Conservation (phyloP, 1,140 invertebrate genomes). For the Zaprionus taronus region DNA sequence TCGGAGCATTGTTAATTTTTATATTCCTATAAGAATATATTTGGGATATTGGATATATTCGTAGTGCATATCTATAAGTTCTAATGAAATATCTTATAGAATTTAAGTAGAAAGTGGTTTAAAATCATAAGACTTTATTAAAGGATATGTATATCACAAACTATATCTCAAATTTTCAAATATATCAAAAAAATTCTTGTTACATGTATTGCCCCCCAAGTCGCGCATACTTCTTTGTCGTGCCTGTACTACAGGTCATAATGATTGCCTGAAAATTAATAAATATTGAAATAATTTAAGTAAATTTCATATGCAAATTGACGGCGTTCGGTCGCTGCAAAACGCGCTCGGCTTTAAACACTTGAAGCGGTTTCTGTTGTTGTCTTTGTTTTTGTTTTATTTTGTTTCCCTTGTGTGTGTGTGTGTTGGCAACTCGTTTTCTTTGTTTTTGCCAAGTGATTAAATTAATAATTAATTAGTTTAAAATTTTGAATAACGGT, state of each 20-base stretch:
- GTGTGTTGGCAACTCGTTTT: slow-evolving; percentile 29
- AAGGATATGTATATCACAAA: too few relatives aligned
- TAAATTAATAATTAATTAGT: slow-evolving; percentile 84
- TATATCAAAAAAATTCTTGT: not conserved
- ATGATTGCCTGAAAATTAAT: slow-evolving; percentile 72
- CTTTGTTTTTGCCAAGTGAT: slow-evolving; percentile 71
- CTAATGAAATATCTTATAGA: too few relatives aligned
- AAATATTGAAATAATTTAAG: slow-evolving; percentile 80
- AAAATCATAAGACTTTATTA: too few relatives aligned
- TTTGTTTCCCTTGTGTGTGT: slow-evolving; percentile 24
- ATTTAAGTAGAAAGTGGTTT: too few relatives aligned
- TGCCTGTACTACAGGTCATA: not conserved
- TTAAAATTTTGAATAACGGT: slow-evolving; percentile 83
- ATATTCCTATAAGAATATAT: too few relatives aligned
- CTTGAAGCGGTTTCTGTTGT: slow-evolving; percentile 55
- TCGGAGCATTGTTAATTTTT: too few relatives aligned
- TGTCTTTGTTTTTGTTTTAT: slow-evolving; percentile 47
- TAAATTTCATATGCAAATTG: slow-evolving; percentile 76
- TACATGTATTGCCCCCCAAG: not conserved
- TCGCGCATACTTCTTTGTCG: not conserved
- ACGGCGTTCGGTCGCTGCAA: slow-evolving; percentile 54
- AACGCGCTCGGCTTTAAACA: slow-evolving; percentile 75
- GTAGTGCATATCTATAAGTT: too few relatives aligned
- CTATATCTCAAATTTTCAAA: not conserved
- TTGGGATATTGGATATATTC: too few relatives aligned